Evolutionary conservation across 2,888 invertebrate species (phyloP), one percentile per base, ranked within the genome.

Genomic region (Suillia variegata): DNA sequence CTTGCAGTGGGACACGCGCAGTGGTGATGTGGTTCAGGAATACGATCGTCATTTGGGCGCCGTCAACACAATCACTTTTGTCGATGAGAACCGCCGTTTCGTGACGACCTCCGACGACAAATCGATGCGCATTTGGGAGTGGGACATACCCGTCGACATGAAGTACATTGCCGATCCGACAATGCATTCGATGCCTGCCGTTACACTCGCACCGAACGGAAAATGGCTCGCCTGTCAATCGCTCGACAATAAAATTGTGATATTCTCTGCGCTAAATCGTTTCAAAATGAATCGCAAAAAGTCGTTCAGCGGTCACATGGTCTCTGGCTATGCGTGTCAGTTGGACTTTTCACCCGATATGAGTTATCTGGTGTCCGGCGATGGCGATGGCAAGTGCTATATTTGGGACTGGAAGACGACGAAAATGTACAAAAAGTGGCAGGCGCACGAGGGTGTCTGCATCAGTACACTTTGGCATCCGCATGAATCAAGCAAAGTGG

Each of bases 361-460:
- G 97, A 96, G 97, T 75, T 98, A 98, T 80, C 84, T 99, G 42
- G 91, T 96, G 55, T 98, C 97, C 0, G 99, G 99, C 1, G 99
- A 99, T 82, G 98, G 98, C 0, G 99, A 99, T 84, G 99, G 99
- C 10, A 98, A 98, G 83, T 91, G 96, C 73, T 98, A 96, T 82
- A 89, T 99, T 48, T 99, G 99, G 99, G 98, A 99, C 79, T 99
- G 98, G 98, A 98, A 98, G 81, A 96, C 98, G 0, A 98, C 98
- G 65, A 97, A 98, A 83, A 85, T 99, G 63, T 96, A 94, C 83
- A 96, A 94, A 81, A 98, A 97, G 80, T 98, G 99, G 94, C 98
- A 98, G 82, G 99, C 99, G 0, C 99, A 99, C 80, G 98, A 99
- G 70, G 94, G 94, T 62, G 98, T 98, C 15, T 98, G 98, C 79